These are phyloP conservation scores for Grus americana DNA, from an alignment of 2,113 vertebrate genomes.

Conservation along the genomic window DNA sequence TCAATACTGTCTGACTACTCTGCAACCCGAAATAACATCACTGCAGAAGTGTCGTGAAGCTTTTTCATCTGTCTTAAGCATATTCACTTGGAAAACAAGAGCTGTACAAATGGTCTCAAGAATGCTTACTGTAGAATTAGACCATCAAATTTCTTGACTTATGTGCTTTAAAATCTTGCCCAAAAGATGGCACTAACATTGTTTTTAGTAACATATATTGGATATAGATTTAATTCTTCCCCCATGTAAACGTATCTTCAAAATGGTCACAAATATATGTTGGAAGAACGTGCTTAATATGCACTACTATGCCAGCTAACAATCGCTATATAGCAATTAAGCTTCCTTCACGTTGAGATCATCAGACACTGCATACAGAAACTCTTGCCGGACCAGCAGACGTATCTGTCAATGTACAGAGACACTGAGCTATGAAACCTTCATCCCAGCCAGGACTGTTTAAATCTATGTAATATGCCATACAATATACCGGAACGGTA, in stretches of 20 bases:
- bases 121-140: conserved; percentile 3
- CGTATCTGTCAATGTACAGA: neutral
- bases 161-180: conserved; percentile 68
- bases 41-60: neutral
- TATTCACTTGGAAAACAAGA: neutral
- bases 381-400: neutral
- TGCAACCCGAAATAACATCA: conserved; percentile 7
- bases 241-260: neutral
- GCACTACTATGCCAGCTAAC: neutral
- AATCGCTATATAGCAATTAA: neutral
- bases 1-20: conserved; percentile 27
- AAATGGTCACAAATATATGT: neutral
- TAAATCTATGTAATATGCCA: conserved; percentile 18
- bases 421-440: neutral
- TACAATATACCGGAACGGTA: neutral
- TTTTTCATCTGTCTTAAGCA: neutral
- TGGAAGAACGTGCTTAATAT: neutral
- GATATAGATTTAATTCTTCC: conserved; percentile 55
- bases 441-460: neutral
- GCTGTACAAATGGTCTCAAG: neutral
- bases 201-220: conserved; percentile 60
- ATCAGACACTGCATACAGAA: neutral
- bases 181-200: conserved; percentile 72
- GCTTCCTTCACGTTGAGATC: neutral
- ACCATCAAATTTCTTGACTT: conserved; percentile 50